Evolutionary conservation across 2,113 vertebrate genomes (phyloP).

Genomic region (Xiphophorus couchianus): DNA sequence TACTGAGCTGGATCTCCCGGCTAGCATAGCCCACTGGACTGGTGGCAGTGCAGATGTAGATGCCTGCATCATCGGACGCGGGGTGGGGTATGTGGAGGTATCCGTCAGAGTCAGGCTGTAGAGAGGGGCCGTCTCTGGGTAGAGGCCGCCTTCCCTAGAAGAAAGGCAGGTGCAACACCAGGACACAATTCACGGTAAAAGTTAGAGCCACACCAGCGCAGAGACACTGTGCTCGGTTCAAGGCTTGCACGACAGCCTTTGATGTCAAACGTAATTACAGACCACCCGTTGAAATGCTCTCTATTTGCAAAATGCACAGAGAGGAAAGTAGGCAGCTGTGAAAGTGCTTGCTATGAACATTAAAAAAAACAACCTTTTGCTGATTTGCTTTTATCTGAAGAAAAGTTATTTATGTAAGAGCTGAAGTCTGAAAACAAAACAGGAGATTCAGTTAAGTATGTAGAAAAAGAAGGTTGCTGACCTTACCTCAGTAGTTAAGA

Average conservation of each 20-base stretch:
- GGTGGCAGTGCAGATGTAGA: conserved; percentile 89
- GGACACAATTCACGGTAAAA: conserved; percentile 27
- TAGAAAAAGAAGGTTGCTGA: conserved; percentile 17
- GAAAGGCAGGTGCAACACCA: conserved; percentile 7
- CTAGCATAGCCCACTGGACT: conserved; percentile 86
- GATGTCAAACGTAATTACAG: conserved; percentile 65
- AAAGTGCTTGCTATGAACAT: conserved; percentile 52
- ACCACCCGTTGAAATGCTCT: conserved; percentile 31
- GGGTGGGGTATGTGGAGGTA: conserved; percentile 82
- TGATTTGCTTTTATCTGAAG: conserved; percentile 69
- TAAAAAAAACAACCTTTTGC: conserved; percentile 64
- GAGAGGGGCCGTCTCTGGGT: conserved; percentile 24
- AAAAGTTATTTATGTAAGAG: conserved; percentile 53
- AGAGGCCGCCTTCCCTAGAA: conserved; percentile 80
- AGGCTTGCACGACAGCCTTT: conserved; percentile 46
- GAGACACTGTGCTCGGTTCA: conserved; percentile 36
- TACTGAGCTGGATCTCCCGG: conserved; percentile 84
- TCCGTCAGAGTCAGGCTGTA: conserved; percentile 73
- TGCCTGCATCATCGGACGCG: conserved; percentile 76
- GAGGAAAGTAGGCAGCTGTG: conserved; percentile 17
- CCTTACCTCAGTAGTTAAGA: background rate
- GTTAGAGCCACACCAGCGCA: conserved; percentile 4
- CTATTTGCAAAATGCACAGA: conserved; percentile 18
- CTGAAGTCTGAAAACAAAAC: conserved; percentile 14
- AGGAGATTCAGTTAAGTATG: conserved; percentile 29